Base-by-base conservation (phyloP, 2,113 vertebrate genomes). In the Ptychochromis oligacanthus region DNA sequence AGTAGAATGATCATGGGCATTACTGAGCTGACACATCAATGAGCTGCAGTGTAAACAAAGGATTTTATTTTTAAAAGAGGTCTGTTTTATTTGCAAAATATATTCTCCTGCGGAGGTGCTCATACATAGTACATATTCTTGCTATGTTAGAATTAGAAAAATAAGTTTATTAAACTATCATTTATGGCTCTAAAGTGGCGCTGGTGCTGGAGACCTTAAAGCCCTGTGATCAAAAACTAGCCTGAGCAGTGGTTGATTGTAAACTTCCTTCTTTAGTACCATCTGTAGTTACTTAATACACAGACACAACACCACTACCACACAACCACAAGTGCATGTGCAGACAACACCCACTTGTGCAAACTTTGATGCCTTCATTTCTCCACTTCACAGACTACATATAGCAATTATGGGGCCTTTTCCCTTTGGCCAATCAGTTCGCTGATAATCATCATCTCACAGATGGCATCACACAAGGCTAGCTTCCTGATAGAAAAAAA, bases 361-460 rank as follows among this genome's bases (percentile, higher is more conserved):
- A 74, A 15, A 82, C 83, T 87, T 77, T 84, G 58, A 88, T 20
- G 31, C 54, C 75, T 85, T 91, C 82, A 89, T 92, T 77, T 88
- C 62, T 80, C 58, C 34, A 28, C 8, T 36, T 31, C 76, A 34
- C 26, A 88, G 60, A 57, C 74, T 58, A 60, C 40, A 83, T 49
- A 76, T 7, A 72, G 52, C 59, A 90, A 92, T 91, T 80, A 89
- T 49, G 70, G 38, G 58, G 79, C 87, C 61, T 72, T 80, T 87
- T 83, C 77, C 87, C 90, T 83, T 80, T 58, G 17, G 17, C 79
- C 79, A 91, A 83, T 91, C 89, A 90, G 77, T 57, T 89, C 20
- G 67, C 75, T 90, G 91, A 94, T 95, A 87, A 87, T 67, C 79
- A 84, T 92, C 90, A 70, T 28, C 62, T 88, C 55, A 17, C 80